phyloP scores from a whole-genome alignment of 2,113 vertebrate species.

The Amphiprion ocellaris region DNA sequence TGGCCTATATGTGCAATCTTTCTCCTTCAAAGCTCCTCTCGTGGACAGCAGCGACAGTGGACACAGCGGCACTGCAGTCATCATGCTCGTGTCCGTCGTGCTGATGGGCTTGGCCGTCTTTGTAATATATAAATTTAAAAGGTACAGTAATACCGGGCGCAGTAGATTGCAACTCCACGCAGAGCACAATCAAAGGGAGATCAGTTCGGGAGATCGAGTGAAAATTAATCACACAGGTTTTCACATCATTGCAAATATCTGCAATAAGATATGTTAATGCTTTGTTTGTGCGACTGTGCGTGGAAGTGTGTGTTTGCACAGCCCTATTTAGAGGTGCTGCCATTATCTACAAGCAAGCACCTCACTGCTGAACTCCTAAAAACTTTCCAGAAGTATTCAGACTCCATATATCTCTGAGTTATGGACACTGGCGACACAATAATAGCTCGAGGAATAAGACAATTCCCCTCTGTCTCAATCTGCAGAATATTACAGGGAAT shows the following conservation, averaged over 20 bases:
- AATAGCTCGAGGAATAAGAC: constrained; percentile 77
- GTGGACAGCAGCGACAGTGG: constrained; percentile 71
- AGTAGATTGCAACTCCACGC: background rate
- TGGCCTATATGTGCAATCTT: constrained; percentile 1
- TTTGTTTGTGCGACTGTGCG: constrained; percentile 1
- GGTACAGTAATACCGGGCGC: constrained; percentile 53
- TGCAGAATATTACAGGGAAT: constrained; percentile 79
- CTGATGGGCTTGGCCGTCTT: constrained; percentile 78
- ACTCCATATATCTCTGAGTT: constrained; percentile 68
- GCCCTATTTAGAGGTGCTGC: constrained; percentile 30
- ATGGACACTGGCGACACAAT: constrained; percentile 67
- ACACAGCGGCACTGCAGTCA: constrained; percentile 77
- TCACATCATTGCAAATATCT: constrained; percentile 8
- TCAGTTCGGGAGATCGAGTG: background rate
- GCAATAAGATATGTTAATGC: constrained; percentile 13
- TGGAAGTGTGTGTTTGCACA: constrained; percentile 17
- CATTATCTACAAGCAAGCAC: constrained; percentile 48
- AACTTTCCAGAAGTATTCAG: constrained; percentile 67
- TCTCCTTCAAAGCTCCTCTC: constrained; percentile 72
- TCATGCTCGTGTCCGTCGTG: constrained; percentile 79
- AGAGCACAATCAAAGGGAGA: background rate
- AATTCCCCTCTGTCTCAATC: constrained; percentile 83
- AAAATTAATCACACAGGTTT: constrained; percentile 16
- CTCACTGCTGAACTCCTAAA: constrained; percentile 47
- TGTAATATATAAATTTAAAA: constrained; percentile 81